phyloP scores from a whole-genome alignment of 1,140 invertebrate genomes.

The Drosophila sp. region DNA sequence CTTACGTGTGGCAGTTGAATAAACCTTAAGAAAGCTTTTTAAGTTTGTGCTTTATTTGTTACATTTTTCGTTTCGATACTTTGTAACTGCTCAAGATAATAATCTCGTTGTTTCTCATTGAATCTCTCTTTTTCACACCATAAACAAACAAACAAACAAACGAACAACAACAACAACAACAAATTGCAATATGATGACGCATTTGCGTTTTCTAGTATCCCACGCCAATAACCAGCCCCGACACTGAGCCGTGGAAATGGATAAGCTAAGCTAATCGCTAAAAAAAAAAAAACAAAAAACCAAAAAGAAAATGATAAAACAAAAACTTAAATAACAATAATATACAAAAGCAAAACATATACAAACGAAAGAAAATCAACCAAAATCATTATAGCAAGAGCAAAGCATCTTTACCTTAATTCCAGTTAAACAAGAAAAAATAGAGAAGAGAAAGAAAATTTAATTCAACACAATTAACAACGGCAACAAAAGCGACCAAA shows the following conservation, averaged over 20 bases:
- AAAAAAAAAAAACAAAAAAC: slow-evolving; percentile 21
- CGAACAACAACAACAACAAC: slow-evolving; percentile 23
- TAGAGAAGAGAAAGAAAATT: slow-evolving; percentile 2
- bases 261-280: slow-evolving; percentile 82
- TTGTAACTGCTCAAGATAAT: slow-evolving; percentile 45
- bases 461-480: slow-evolving; percentile 30
- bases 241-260: slow-evolving; percentile 94
- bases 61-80: slow-evolving; percentile 13
- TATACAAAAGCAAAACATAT: slow-evolving; percentile 20
- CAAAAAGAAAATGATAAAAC: slow-evolving; percentile 31
- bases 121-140: slow-evolving; percentile 58
- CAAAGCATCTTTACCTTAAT: slow-evolving; percentile 31
- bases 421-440: slow-evolving; percentile 28
- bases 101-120: slow-evolving; percentile 79
- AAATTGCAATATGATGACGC: slow-evolving; percentile 27
- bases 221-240: slow-evolving; percentile 92
- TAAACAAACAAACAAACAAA: slow-evolving; percentile 20
- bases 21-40: slow-evolving; percentile 22
- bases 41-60: slow-evolving; percentile 14
- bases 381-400: slow-evolving; percentile 24
- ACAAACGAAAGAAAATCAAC: slow-evolving; percentile 25
- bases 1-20: slow-evolving; percentile 25
- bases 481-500: slow-evolving; percentile 28
- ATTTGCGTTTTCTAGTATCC: slow-evolving; percentile 87
- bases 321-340: slow-evolving; percentile 25